Conservation (phyloP, 2,888 invertebrate species). For the Brenthis daphne region DNA sequence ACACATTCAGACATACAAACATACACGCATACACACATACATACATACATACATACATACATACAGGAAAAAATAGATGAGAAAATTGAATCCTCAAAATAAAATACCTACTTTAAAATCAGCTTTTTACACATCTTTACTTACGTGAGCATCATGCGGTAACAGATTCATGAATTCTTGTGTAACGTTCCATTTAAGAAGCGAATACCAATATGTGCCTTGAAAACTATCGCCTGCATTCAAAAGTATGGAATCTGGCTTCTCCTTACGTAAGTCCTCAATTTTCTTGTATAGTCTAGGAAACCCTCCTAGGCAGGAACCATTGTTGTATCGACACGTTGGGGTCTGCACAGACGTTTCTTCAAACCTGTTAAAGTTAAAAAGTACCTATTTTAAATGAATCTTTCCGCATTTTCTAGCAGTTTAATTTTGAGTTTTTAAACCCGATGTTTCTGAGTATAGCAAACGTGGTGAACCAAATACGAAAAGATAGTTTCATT, state of each 20-base stretch:
- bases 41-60: too few species aligned
- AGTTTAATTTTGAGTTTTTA: too few species aligned
- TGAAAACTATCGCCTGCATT: constrained; percentile 94
- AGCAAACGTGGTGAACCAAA: too few species aligned
- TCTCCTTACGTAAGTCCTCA: constrained; percentile 65
- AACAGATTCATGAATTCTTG: constrained; percentile 88
- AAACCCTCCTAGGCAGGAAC: constrained; percentile 86
- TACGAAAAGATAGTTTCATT: too few species aligned
- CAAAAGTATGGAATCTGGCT: constrained; percentile 85
- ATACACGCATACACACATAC: too few species aligned
- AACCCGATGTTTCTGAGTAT: too few species aligned
- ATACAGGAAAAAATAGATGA: too few species aligned
- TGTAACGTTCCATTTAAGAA: constrained; percentile 88
- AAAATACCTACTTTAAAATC: too few species aligned
- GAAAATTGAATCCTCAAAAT: too few species aligned
- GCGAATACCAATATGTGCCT: constrained; percentile 92
- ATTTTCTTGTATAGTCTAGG: constrained; percentile 84
- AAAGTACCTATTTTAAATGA: too few species aligned
- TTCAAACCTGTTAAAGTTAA: constrained; percentile 76
- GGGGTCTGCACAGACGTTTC: constrained; percentile 82
- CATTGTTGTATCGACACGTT: constrained; percentile 77
- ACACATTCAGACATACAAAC: too few species aligned
- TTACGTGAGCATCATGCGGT: constrained; percentile 89
- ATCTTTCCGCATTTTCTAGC: background rate
- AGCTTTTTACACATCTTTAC: constrained; percentile 42